Conservation (phyloP, 1,140 invertebrate species). For the Pristionchus pacificus region DNA sequence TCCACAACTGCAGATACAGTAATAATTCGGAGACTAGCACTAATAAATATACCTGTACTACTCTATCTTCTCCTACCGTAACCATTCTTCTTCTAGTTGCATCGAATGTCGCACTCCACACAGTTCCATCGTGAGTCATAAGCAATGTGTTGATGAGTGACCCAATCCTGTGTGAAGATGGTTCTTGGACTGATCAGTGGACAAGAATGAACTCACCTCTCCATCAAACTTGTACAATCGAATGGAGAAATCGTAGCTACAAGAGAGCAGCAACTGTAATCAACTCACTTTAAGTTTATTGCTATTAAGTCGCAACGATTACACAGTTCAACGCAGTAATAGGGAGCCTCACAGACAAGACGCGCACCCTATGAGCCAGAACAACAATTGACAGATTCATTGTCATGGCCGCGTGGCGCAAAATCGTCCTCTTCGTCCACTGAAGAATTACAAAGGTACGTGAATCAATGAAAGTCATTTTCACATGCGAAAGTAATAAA, state of each 20-base stretch:
- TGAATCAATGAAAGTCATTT: too few species aligned
- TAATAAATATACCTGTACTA: constrained; percentile 19
- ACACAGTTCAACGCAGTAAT: too few species aligned
- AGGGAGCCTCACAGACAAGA: too few species aligned
- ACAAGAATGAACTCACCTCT: constrained; percentile 50
- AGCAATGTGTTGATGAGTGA: constrained; percentile 53
- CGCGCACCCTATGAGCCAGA: too few species aligned
- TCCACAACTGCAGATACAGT: constrained; percentile 30
- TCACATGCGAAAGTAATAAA: too few species aligned
- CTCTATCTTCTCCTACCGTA: constrained; percentile 68
- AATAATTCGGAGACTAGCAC: background rate
- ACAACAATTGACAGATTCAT: background rate
- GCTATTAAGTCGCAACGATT: too few species aligned
- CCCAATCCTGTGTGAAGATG: constrained; percentile 74
- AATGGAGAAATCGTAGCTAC: constrained; percentile 91
- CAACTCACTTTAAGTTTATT: background rate
- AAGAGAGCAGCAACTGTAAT: constrained; percentile 74
- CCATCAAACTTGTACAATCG: constrained; percentile 83
- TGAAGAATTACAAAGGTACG: constrained; percentile 38
- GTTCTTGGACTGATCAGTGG: background rate
- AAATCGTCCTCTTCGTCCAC: constrained; percentile 76
- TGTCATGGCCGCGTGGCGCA: constrained; percentile 27
- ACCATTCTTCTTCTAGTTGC: constrained; percentile 69
- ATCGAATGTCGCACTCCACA: constrained; percentile 85
- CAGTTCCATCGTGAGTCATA: constrained; percentile 61